Evolutionary conservation across 2,113 vertebrate species (phyloP).

Genomic region (Antechinus stuartii): DNA sequence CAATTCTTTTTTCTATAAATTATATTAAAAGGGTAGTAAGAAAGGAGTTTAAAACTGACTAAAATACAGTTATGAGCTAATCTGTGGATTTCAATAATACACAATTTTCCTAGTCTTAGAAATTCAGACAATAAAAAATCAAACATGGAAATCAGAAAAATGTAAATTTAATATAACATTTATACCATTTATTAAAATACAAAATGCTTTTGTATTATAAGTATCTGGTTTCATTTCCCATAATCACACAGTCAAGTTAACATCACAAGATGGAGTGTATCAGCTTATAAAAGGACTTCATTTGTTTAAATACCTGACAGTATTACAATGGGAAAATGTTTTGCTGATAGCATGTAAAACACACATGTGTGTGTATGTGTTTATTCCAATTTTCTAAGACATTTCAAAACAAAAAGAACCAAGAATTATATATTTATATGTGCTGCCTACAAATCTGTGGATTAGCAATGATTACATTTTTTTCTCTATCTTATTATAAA

Average conservation of each 20-base stretch:
- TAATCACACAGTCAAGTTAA: slow-evolving; percentile 42
- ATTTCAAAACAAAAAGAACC: slow-evolving; percentile 38
- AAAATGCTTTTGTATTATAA: slow-evolving; percentile 31
- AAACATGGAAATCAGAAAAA: slow-evolving; percentile 51
- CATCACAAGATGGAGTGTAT: neutral
- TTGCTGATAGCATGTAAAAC: slow-evolving; percentile 43
- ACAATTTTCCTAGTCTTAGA: slow-evolving; percentile 29
- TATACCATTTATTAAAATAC: slow-evolving; percentile 21
- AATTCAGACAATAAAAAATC: slow-evolving; percentile 23
- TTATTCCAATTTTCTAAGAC: neutral
- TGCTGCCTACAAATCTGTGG: neutral
- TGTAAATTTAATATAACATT: slow-evolving; percentile 13
- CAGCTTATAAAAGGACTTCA: neutral
- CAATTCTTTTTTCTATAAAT: neutral
- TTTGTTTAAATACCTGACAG: slow-evolving; percentile 20
- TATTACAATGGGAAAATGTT: slow-evolving; percentile 15
- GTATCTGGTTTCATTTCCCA: slow-evolving; percentile 38
- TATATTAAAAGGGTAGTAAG: slow-evolving; percentile 7
- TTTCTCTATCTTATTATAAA: neutral
- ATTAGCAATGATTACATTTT: neutral
- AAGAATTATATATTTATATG: neutral
- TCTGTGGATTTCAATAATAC: slow-evolving; percentile 25
- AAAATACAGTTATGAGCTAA: slow-evolving; percentile 23
- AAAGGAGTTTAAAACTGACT: neutral
- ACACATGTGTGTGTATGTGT: neutral